Conservation (phyloP, 2,797 vertebrate species). For the Paguma larvata region DNA sequence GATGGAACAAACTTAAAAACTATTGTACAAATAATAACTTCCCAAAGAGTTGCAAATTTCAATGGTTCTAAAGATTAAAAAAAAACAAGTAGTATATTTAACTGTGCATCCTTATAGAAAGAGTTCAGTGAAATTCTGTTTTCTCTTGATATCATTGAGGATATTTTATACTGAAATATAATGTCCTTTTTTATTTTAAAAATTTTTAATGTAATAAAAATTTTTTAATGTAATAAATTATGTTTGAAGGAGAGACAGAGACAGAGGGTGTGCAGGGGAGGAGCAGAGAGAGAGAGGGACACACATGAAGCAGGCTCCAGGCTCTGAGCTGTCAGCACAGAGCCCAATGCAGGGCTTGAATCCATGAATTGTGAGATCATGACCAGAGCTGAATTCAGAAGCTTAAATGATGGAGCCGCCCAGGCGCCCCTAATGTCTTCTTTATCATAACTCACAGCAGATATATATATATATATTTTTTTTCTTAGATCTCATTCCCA, state of each 20-base stretch:
- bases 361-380: too few relatives aligned
- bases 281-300: too few relatives aligned
- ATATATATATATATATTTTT: neutral
- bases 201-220: too few relatives aligned
- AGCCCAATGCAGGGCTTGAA: too few relatives aligned
- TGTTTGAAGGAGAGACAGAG: too few relatives aligned
- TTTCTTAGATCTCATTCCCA: neutral
- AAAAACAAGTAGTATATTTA: neutral
- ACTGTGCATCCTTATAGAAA: neutral
- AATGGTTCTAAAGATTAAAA: neutral
- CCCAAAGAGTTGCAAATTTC: neutral
- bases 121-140: neutral
- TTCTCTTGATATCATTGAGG: neutral
- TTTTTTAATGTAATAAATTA: too few relatives aligned
- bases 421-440: neutral
- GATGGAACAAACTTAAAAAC: neutral
- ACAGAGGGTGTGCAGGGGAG: too few relatives aligned
- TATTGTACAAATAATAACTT: neutral
- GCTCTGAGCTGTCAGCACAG: too few relatives aligned
- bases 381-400: too few relatives aligned
- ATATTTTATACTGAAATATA: neutral
- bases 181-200: neutral
- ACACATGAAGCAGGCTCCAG: too few relatives aligned
- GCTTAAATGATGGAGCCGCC: too few relatives aligned
- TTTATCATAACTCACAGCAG: neutral